Evolutionary conservation across 2,113 vertebrate genomes (phyloP), one percentile per base, ranked within the genome.

Genomic region (Pungitius pungitius): DNA sequence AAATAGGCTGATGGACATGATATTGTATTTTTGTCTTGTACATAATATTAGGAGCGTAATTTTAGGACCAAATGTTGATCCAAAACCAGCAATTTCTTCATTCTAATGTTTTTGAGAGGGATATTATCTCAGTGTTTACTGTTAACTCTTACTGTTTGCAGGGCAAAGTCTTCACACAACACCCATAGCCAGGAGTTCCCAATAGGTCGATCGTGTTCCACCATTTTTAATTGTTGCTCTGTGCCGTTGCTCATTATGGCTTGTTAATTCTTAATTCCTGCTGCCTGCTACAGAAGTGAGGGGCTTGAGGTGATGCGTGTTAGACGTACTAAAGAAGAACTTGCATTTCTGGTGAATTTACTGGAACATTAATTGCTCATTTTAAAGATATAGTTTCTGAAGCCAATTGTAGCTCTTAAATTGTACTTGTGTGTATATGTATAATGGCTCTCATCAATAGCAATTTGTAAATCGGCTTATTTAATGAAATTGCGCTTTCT

Each of bases 201-300:
- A n/a, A n/a, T n/a, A n/a, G n/a, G n/a, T n/a, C n/a, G n/a, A n/a
- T n/a, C n/a, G n/a, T n/a, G n/a, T n/a, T n/a, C n/a, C 39, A 54
- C 42, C 20, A 49, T 39, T 52, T 59, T n/a, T 7, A 26, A 8
- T 57, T 71, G 49, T 69, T 58, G 20, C 15, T 70, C 54, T 0
- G 3, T 74, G 69, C 62, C 35, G 69, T 69, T 73, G 40, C 59
- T 73, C 27, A 78, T 82, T 81, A 70, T 78, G 61, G 71, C 73
- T 76, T 59, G 58, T 75, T 57, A 79, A 49, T 63, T 82, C 73
- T 73, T 79, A 33, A 64, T 81, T 12, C 66, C 30, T 33, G 62
- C 80, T 75, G 72, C 51, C 78, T 73, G 62, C 49, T 70, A 82
- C 40, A 26, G 51, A 63, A 72, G 56, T 17, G n/a, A n/a, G n/a